A percentile compares a stretch with the other conserved stretches of the same genome.
phyloP scores from a whole-genome alignment of 2,113 vertebrate species.

The Pluvialis apricaria region DNA sequence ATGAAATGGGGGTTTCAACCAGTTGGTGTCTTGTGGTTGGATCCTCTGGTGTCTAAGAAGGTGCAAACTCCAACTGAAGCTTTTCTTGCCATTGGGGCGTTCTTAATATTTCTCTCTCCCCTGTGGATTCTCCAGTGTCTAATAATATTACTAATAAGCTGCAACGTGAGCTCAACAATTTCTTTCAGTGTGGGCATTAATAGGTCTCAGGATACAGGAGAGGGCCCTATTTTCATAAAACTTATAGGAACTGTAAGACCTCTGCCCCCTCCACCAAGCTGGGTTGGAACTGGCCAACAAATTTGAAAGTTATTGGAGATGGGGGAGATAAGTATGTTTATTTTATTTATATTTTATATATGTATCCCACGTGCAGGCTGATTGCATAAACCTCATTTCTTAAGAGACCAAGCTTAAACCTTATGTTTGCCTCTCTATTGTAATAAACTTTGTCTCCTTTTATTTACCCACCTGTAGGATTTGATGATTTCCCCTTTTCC shows the following conservation, averaged over 20 bases:
- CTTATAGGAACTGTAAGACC: constrained; percentile 47
- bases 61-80: constrained; percentile 46
- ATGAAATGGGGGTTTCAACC: neutral
- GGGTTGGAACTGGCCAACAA: constrained; percentile 32
- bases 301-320: constrained; percentile 45
- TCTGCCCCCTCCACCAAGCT: constrained; percentile 37
- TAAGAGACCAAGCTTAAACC: constrained; percentile 24
- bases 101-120: constrained; percentile 45
- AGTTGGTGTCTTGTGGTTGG: constrained; percentile 36
- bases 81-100: neutral
- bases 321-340: constrained; percentile 49
- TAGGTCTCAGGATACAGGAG: constrained; percentile 42
- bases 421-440: constrained; percentile 36
- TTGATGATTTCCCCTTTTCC: constrained; percentile 46
- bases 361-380: constrained; percentile 47
- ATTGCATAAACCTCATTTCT: constrained; percentile 33
- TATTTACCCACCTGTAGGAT: constrained; percentile 62
- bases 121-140: constrained; percentile 57
- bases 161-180: constrained; percentile 55
- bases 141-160: constrained; percentile 64
- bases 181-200: constrained; percentile 64
- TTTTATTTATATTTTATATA: constrained; percentile 64
- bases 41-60: constrained; percentile 42
- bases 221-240: constrained; percentile 60
- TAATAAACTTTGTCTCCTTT: constrained; percentile 56